Evolutionary conservation across 2,888 invertebrate species (phyloP), one percentile per base, ranked within the genome.

Genomic region (Ephialtes manifestator): DNA sequence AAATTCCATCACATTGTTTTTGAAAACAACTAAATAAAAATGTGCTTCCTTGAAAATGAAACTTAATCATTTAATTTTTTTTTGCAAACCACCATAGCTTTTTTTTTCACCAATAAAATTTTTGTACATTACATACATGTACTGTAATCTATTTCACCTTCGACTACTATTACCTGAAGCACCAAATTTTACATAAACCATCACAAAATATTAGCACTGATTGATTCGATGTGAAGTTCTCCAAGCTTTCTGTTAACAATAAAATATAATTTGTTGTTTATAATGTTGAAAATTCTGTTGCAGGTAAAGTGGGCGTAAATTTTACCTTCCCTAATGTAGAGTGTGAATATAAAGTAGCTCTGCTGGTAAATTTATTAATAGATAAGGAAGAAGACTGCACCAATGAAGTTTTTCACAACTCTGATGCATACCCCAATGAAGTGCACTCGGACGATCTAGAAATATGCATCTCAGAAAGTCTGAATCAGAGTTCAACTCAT

Each of bases 281-380:
- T 31, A 35, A n/a, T 31, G 28, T 53, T 24, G 15, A 10, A 1
- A 51, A 78, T 79, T 58, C 72, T 55, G 13, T 68, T 43, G 4
- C 75, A 88, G 88, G 87, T 39, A 63, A 84, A 13, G 3, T 86
- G 3, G 76, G 70, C 74, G 76, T 83, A 1, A 83, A 77, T 31
- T 71, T 87, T 5, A 77, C 43, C 11, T 43, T 87, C 43, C 80
- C 85, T 0, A 79, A 81, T 53, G 55, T 53, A 4, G 31, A 81
- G 18, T 88, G 87, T 63, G 53, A 55, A 13, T 87, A 87, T 39
- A 74, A 79, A 65, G 78, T 88, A 13, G 84, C 87, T 1, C 55
- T 88, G 46, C 82, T 88, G 3, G 87, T 87, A 0, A 83, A 88
- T 81, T 58, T 82, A 7, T 82, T 79, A 10, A 82, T 87, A 39